Evolutionary conservation across 2,113 vertebrate genomes (phyloP).

Genomic region (Ochotona curzoniae): DNA sequence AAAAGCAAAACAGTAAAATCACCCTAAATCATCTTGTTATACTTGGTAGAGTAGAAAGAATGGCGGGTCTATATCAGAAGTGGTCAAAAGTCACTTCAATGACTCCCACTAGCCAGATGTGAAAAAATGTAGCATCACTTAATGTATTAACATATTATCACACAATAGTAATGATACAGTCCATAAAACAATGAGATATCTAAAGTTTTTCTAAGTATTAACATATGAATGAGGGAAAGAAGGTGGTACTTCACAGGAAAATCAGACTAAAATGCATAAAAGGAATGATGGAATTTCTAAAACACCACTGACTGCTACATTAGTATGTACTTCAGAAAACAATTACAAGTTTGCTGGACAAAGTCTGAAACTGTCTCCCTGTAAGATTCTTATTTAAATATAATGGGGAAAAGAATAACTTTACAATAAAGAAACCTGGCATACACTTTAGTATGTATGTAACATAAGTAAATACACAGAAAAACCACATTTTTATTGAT

Average conservation of each 20-base stretch:
- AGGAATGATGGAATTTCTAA: slow-evolving; percentile 14
- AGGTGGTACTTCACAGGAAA: not conserved
- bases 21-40: not conserved
- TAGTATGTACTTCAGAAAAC: slow-evolving; percentile 35
- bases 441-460: not conserved
- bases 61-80: not conserved
- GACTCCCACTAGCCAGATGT: not conserved
- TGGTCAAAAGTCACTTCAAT: not conserved
- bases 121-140: not conserved
- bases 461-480: not conserved
- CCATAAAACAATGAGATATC: not conserved
- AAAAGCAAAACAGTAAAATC: not conserved
- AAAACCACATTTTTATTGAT: not conserved
- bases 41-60: not conserved
- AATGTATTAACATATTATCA: not conserved
- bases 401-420: not conserved
- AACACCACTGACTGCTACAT: not conserved
- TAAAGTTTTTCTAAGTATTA: not conserved
- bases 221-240: not conserved
- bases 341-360: slow-evolving; percentile 5
- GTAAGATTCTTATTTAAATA: not conserved
- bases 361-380: not conserved
- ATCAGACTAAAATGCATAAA: slow-evolving; percentile 1
- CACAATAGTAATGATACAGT: not conserved
- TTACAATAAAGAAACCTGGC: not conserved